Percentiles rank a stretch among this genome's conserved stretches.
Conservation (phyloP, 1,140 invertebrate species). For the Propsilocerus akamusi region DNA sequence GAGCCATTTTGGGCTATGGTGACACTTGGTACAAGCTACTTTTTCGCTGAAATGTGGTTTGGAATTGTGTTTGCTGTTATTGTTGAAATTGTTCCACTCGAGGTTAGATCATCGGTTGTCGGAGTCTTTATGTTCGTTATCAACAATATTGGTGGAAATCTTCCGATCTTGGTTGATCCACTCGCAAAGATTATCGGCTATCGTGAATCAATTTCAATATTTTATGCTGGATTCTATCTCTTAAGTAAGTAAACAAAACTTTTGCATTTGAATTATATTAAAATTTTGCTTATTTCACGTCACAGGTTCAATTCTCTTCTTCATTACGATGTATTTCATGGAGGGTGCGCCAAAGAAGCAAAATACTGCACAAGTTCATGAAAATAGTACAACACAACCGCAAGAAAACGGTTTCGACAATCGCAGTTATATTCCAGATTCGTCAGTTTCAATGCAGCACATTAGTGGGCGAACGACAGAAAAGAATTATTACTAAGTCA, state of each 20-base stretch:
- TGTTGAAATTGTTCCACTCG: constrained; percentile 67
- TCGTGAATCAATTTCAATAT: constrained; percentile 63
- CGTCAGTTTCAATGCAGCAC: not conserved
- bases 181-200: constrained; percentile 63
- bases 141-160: constrained; percentile 85
- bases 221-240: constrained; percentile 68
- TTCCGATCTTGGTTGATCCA: constrained; percentile 72
- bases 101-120: constrained; percentile 61
- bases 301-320: constrained; percentile 47
- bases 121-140: constrained; percentile 77
- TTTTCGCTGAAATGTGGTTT: constrained; percentile 88
- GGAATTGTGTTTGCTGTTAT: constrained; percentile 77
- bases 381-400: not conserved
- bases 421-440: not conserved
- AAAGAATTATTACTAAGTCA: not conserved
- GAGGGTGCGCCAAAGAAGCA: constrained; percentile 29
- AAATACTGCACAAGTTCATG: not conserved
- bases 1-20: constrained; percentile 69
- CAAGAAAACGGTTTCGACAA: constrained; percentile 3
- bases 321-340: constrained; percentile 51
- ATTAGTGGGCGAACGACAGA: not conserved
- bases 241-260: constrained; percentile 44
- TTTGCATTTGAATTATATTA: not conserved
- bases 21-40: constrained; percentile 63
- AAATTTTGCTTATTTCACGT: constrained; percentile 5